Conservation (phyloP, 2,888 invertebrate species). For the Temnothorax rugatulus region DNA sequence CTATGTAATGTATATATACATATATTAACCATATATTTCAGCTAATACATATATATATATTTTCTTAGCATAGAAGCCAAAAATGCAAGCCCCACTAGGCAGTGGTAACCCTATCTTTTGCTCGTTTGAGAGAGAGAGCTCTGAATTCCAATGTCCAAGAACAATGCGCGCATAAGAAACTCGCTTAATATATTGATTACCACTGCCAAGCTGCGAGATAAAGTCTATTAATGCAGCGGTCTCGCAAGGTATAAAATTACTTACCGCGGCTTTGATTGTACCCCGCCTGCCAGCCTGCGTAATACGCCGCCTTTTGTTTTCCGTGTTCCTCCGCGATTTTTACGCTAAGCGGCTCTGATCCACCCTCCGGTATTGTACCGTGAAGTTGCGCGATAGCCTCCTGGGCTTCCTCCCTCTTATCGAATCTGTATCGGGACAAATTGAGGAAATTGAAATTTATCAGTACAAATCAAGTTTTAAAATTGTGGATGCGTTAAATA, state of each 20-base stretch:
- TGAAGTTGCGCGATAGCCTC: conserved; percentile 95
- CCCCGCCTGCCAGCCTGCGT: conserved; percentile 91
- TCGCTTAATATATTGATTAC: conserved; percentile 46
- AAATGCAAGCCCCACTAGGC: conserved; percentile 69
- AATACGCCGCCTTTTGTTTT: conserved; percentile 92
- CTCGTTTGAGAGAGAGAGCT: background rate
- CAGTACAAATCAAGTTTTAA: background rate
- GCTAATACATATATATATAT: background rate
- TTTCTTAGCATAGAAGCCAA: conserved; percentile 64
- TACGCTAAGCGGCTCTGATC: conserved; percentile 93
- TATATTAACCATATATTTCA: background rate
- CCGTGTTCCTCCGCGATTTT: conserved; percentile 95
- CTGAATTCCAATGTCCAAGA: conserved; percentile 18
- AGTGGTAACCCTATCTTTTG: conserved; percentile 54
- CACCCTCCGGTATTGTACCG: conserved; percentile 94
- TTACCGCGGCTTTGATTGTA: conserved; percentile 88
- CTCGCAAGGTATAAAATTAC: conserved; percentile 66
- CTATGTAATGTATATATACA: conserved; percentile 16
- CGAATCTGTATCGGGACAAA: conserved; percentile 88
- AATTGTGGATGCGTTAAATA: background rate
- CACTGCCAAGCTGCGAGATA: conserved; percentile 65
- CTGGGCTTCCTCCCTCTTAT: conserved; percentile 95
- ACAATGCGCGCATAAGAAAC: conserved; percentile 16
- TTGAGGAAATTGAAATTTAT: conserved; percentile 60
- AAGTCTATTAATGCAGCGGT: conserved; percentile 46